A percentile compares a stretch with the other conserved stretches of the same genome.
Evolutionary conservation across 2,888 invertebrate genomes (phyloP).

Genomic region (Ceriagrion tenellum): DNA sequence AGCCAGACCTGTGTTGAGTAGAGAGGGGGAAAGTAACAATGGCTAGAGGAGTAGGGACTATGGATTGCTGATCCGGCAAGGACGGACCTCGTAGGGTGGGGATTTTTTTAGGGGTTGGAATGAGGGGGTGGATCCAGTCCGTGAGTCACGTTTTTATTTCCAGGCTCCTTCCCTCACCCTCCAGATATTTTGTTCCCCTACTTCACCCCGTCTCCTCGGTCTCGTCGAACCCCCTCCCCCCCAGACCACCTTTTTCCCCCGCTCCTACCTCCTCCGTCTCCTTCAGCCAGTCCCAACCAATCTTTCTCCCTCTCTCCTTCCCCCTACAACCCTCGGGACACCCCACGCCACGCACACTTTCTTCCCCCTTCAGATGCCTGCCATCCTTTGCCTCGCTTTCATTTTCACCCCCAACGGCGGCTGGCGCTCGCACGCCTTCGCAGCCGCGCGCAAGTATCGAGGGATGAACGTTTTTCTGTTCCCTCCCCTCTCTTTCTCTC

Average conservation of each 20-base stretch:
- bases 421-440: not conserved
- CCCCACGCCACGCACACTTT: not conserved
- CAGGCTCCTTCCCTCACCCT: not conserved
- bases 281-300: not conserved
- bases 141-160: slow-evolving; percentile 59
- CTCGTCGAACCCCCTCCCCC: not conserved
- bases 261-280: not conserved
- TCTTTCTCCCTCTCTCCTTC: slow-evolving; percentile 43
- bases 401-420: slow-evolving; percentile 5
- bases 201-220: not conserved
- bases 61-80: not conserved
- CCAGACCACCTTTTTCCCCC: too few relatives aligned
- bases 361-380: not conserved
- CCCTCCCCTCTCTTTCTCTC: too few relatives aligned
- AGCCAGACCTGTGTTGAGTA: too few relatives aligned
- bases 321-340: not conserved
- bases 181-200: not conserved
- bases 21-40: not conserved
- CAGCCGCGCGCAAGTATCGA: not conserved
- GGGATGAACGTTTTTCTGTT: not conserved
- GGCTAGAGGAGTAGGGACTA: not conserved
- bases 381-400: not conserved
- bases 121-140: not conserved
- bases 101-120: not conserved
- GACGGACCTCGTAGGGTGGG: not conserved